Percentiles rank a stretch among this genome's conserved stretches.
Conservation (phyloP, 2,888 invertebrate genomes). For the Ryuthela nishihirai region DNA sequence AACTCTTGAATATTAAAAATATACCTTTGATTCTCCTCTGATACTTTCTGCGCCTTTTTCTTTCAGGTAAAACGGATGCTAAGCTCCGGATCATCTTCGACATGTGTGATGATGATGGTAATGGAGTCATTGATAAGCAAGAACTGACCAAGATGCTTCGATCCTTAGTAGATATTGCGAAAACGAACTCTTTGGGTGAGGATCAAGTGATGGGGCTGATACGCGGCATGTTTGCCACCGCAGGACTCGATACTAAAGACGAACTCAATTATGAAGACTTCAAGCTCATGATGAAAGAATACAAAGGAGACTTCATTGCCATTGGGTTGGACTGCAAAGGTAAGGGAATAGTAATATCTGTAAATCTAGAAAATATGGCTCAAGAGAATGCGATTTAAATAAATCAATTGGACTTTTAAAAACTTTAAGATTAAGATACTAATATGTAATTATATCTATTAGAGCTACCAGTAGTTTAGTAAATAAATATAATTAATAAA, state of each 20-base stretch:
- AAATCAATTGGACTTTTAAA: no score
- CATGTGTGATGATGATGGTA: slow-evolving; percentile 96
- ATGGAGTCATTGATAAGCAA: slow-evolving; percentile 88
- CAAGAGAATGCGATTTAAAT: no score
- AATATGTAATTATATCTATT: no score
- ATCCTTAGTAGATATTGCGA: slow-evolving; percentile 86
- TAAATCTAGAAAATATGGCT: no score
- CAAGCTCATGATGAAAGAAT: slow-evolving; percentile 93
- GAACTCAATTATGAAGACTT: slow-evolving; percentile 87
- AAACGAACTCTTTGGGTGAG: slow-evolving; percentile 80
- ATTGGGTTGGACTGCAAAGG: slow-evolving; percentile 89
- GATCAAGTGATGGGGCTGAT: slow-evolving; percentile 82
- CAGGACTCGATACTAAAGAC: slow-evolving; percentile 83
- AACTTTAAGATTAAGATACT: no score
- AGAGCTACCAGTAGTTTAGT: no score
- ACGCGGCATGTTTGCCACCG: slow-evolving; percentile 91
- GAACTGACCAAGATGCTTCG: slow-evolving; percentile 91
- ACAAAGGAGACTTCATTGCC: slow-evolving; percentile 91
- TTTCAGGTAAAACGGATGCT: slow-evolving; percentile 70
- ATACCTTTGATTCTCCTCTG: background rate
- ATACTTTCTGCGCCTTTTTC: background rate
- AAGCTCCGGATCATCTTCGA: slow-evolving; percentile 92
- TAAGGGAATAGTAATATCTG: slow-evolving; percentile 9
- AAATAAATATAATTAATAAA: no score
- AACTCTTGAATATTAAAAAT: no score